These are phyloP conservation scores for Umimayanthus chanpuru DNA, from an alignment of 92 coral and sea anemone genomes.

Conservation along the genomic window DNA sequence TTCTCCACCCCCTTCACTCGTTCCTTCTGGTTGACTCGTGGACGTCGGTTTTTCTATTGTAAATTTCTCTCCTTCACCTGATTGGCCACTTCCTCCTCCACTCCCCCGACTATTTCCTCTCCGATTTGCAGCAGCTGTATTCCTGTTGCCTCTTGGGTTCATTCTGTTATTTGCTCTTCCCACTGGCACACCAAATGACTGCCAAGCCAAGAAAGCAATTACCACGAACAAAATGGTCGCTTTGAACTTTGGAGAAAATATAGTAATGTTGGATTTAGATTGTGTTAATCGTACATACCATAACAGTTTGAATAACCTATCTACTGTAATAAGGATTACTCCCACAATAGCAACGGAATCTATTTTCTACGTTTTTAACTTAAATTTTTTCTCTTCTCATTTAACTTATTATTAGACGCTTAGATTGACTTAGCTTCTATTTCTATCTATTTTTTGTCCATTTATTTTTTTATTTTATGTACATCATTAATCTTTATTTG, in stretches of 20 bases:
- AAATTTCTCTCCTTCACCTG: neutral
- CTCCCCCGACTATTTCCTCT: neutral
- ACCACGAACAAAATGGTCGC: neutral
- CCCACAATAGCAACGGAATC: too few relatives aligned
- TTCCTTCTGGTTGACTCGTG: too few relatives aligned
- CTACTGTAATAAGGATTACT: too few relatives aligned
- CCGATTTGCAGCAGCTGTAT: neutral
- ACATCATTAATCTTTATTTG: too few relatives aligned
- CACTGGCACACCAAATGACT: constrained; percentile 1
- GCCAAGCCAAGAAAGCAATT: neutral
- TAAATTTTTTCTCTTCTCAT: too few relatives aligned
- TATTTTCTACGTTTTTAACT: too few relatives aligned
- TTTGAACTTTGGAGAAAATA: neutral
- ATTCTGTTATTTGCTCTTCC: neutral
- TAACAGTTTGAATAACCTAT: neutral
- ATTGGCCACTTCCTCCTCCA: neutral
- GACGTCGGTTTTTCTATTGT: constrained; percentile 1
- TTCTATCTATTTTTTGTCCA: too few relatives aligned
- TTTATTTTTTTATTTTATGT: too few relatives aligned
- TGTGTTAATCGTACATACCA: neutral
- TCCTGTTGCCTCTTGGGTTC: neutral
- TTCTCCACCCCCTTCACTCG: neutral
- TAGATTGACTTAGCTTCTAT: too few relatives aligned
- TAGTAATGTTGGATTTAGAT: too few relatives aligned
- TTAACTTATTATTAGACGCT: too few relatives aligned